Conservation (phyloP, 2,888 invertebrate genomes). For the Electrophaes corylata region DNA sequence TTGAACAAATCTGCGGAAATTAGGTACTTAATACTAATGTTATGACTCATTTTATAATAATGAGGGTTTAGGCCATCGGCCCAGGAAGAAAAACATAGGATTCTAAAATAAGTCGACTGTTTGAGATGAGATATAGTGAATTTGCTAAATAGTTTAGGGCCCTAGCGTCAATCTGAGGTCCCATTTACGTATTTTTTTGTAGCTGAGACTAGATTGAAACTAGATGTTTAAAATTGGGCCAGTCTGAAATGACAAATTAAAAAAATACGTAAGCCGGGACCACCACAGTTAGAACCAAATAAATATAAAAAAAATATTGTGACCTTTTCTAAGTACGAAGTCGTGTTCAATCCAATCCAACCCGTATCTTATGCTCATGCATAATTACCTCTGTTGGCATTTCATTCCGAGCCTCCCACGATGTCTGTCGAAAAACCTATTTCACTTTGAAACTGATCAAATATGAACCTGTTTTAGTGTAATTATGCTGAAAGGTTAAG, state of each 20-base stretch:
- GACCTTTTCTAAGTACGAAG: conserved; percentile 24
- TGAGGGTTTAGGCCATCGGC: neutral
- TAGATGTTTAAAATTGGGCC: too few relatives aligned
- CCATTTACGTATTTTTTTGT: too few relatives aligned
- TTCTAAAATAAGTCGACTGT: neutral
- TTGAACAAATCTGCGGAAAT: conserved; percentile 6
- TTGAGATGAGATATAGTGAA: neutral
- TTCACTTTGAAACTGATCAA: conserved; percentile 10
- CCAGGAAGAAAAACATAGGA: neutral
- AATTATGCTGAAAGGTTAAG: neutral
- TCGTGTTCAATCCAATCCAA: conserved; percentile 20
- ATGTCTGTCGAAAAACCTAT: conserved; percentile 3
- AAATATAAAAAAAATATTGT: conserved; percentile 3
- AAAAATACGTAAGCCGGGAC: too few relatives aligned
- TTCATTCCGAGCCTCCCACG: neutral
- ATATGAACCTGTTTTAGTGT: neutral
- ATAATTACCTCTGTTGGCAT: conserved; percentile 21
- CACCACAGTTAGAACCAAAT: too few relatives aligned
- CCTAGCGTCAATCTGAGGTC: too few relatives aligned
- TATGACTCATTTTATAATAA: too few relatives aligned
- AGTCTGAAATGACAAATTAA: too few relatives aligned
- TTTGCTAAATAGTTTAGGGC: neutral
- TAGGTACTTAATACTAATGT: conserved; percentile 3
- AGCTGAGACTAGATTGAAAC: too few relatives aligned
- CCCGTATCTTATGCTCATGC: conserved; percentile 22